A percentile compares a stretch with the other conserved stretches of the same genome.
These are phyloP conservation scores for Amphiprion clarkii DNA, from an alignment of 2,797 vertebrate species.

Conservation along the genomic window DNA sequence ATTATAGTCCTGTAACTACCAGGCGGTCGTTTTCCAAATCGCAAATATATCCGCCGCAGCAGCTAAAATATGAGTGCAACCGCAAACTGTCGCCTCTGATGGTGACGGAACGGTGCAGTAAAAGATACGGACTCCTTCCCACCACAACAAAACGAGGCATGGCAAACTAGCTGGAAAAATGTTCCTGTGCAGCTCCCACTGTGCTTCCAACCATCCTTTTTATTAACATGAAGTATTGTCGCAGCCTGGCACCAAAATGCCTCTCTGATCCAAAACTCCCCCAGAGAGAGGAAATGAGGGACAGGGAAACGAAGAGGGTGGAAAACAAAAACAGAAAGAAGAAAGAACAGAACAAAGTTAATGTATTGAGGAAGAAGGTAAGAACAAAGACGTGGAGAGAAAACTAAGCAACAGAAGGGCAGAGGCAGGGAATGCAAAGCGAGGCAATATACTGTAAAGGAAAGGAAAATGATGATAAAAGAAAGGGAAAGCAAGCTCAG, in stretches of 20 bases:
- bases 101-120: slow-evolving; percentile 50
- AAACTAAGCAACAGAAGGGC: slow-evolving; percentile 52
- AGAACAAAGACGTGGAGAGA: slow-evolving; percentile 56
- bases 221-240: slow-evolving; percentile 74
- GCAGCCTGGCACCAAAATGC: slow-evolving; percentile 68
- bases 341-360: slow-evolving; percentile 57
- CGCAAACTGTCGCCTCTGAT: slow-evolving; percentile 50
- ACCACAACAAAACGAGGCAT: slow-evolving; percentile 48
- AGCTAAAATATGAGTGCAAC: slow-evolving; percentile 38
- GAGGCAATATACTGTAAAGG: slow-evolving; percentile 45
- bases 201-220: slow-evolving; percentile 71
- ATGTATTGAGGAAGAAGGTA: slow-evolving; percentile 47
- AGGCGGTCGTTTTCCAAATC: slow-evolving; percentile 36
- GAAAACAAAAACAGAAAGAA: not conserved
- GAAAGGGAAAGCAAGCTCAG: slow-evolving; percentile 56
- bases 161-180: slow-evolving; percentile 53
- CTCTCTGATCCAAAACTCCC: slow-evolving; percentile 73
- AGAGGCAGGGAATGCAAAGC: slow-evolving; percentile 51
- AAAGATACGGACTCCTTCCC: slow-evolving; percentile 47
- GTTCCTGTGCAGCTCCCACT: slow-evolving; percentile 54
- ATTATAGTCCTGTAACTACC: slow-evolving; percentile 23
- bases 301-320: slow-evolving; percentile 31
- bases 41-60: slow-evolving; percentile 33
- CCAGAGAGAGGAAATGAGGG: slow-evolving; percentile 65
- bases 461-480: slow-evolving; percentile 53